phyloP scores from a whole-genome alignment of 2,888 invertebrate genomes.

The Hirtodrosophila alboralis region DNA sequence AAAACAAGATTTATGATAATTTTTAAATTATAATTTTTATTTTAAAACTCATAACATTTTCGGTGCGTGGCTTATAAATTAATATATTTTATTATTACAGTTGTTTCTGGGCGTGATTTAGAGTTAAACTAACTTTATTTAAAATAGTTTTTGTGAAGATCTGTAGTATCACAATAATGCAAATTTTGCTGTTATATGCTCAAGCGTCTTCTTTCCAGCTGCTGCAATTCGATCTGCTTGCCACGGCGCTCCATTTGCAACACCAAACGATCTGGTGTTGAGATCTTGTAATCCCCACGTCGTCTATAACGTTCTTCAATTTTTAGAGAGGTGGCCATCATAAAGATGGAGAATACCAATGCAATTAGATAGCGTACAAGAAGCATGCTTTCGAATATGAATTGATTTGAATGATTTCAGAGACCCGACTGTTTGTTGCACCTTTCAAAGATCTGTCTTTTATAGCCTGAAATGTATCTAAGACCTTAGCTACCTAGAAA shows the following conservation, averaged over 20 bases:
- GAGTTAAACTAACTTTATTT: too few species aligned
- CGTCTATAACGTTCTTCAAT: conserved; percentile 50
- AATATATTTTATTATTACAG: not conserved
- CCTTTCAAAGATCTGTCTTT: conserved; percentile 15
- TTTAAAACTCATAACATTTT: too few species aligned
- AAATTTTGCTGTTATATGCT: conserved; percentile 3
- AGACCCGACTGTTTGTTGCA: conserved; percentile 37
- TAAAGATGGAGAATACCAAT: conserved; percentile 67
- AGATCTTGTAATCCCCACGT: conserved; percentile 51
- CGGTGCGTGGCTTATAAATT: too few species aligned
- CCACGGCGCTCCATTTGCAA: conserved; percentile 47
- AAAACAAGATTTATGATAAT: too few species aligned
- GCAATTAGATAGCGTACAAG: conserved; percentile 68
- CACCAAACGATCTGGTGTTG: conserved; percentile 64
- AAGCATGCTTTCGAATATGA: conserved; percentile 44
- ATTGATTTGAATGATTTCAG: conserved; percentile 15
- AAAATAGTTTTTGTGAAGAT: too few species aligned
- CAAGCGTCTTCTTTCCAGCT: conserved; percentile 25
- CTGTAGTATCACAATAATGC: conserved; percentile 5
- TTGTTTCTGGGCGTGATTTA: too few species aligned
- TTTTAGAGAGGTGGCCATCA: conserved; percentile 67
- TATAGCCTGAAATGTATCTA: conserved; percentile 28
- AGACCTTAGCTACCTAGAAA: conserved; percentile 13
- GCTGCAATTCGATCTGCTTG: not conserved
- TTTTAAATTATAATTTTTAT: too few species aligned